phyloP scores from a whole-genome alignment of 23 tunicate genomes.

The Halocynthia roretzi region DNA sequence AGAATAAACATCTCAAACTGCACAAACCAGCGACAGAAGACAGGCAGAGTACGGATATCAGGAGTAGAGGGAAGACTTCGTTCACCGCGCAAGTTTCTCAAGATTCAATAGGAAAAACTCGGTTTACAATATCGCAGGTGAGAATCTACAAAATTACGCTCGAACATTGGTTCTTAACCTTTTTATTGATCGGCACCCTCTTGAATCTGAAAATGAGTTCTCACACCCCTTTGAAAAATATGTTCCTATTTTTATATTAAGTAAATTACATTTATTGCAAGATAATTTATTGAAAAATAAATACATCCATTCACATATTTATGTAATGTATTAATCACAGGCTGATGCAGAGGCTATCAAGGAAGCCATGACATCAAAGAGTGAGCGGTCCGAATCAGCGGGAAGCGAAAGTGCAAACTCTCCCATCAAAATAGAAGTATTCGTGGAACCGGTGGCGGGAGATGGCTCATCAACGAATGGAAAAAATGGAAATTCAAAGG shows the following conservation, averaged over 20 bases:
- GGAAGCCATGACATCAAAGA: constrained; percentile 4
- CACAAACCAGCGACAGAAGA: neutral
- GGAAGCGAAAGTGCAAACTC: neutral
- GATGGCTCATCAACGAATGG: neutral
- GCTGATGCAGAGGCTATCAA: constrained; percentile 17
- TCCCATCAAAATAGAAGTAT: constrained; percentile 5
- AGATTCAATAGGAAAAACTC: too few relatives aligned
- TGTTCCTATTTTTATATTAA: too few relatives aligned
- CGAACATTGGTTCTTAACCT: too few relatives aligned
- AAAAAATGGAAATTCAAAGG: neutral
- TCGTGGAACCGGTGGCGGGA: neutral
- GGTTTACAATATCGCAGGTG: too few relatives aligned
- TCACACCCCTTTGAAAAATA: too few relatives aligned
- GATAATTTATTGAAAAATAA: too few relatives aligned
- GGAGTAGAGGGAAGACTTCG: neutral
- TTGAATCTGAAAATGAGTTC: too few relatives aligned
- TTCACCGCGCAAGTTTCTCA: too few relatives aligned
- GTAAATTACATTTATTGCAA: too few relatives aligned
- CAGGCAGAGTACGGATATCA: neutral
- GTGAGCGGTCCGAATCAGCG: neutral
- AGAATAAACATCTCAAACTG: neutral
- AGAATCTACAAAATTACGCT: too few relatives aligned
- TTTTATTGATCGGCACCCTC: too few relatives aligned
- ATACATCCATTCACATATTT: too few relatives aligned
- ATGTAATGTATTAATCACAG: neutral